Percentiles rank a stretch among this genome's conserved stretches.
Conservation (phyloP, 1,140 invertebrate genomes). For the Diuraphis noxia region DNA sequence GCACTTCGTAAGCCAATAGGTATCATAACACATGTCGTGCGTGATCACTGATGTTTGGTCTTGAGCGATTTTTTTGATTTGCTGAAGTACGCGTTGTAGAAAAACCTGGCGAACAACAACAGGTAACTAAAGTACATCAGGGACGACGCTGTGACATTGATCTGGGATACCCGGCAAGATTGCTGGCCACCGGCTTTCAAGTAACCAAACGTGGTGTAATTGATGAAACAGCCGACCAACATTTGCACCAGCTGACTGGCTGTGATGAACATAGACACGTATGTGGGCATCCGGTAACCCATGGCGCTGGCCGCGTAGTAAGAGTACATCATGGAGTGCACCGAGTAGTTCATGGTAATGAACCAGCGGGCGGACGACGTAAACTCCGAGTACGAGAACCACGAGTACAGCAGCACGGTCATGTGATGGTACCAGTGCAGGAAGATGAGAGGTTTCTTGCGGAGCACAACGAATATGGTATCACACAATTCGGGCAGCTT, state of each 20-base stretch:
- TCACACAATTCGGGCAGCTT: conserved; percentile 95
- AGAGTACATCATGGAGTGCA: conserved; percentile 97
- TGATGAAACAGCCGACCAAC: conserved; percentile 89
- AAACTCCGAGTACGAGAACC: conserved; percentile 97
- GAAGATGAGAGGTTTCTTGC: conserved; percentile 97
- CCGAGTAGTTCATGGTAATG: conserved; percentile 98
- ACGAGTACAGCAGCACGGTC: conserved; percentile 89
- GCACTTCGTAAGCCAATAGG: background rate
- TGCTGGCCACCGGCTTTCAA: conserved; percentile 63
- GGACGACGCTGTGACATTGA: conserved; percentile 86
- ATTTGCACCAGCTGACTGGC: conserved; percentile 91
- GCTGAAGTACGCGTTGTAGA: conserved; percentile 81
- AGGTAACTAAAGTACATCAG: conserved; percentile 95
- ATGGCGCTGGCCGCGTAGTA: conserved; percentile 93
- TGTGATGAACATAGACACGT: conserved; percentile 91
- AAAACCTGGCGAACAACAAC: conserved; percentile 86
- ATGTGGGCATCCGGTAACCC: conserved; percentile 80
- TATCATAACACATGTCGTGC: background rate
- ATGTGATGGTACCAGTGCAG: conserved; percentile 94
- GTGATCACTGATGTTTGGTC: conserved; percentile 11
- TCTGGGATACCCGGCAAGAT: conserved; percentile 81
- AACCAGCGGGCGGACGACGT: conserved; percentile 97
- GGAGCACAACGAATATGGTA: conserved; percentile 93
- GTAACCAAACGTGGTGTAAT: conserved; percentile 82
- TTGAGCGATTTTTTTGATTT: conserved; percentile 49